Percentiles rank a stretch among this genome's conserved stretches.
phyloP scores from a whole-genome alignment of 2,797 vertebrate genomes.

The Channa striata region DNA sequence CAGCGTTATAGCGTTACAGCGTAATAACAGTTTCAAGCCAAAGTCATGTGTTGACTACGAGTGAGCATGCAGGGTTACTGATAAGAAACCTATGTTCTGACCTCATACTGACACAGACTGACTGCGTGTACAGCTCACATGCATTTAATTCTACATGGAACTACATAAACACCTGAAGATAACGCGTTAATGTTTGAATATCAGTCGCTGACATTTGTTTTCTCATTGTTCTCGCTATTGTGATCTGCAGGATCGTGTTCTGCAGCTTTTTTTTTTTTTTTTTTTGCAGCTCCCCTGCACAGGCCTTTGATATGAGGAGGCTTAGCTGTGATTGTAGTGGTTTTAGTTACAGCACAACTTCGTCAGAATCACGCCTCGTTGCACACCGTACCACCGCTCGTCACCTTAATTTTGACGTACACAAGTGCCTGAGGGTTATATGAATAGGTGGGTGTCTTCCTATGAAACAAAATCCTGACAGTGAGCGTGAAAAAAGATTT shows the following conservation, averaged over 20 bases:
- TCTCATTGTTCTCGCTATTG: background rate
- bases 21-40: background rate
- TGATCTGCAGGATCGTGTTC: background rate
- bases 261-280: conserved; percentile 8
- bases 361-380: background rate
- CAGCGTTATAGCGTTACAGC: background rate
- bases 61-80: background rate
- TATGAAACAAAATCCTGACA: background rate
- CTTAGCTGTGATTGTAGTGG: conserved; percentile 26
- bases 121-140: background rate
- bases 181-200: background rate
- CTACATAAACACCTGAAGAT: background rate
- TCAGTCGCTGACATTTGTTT: background rate
- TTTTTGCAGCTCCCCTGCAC: background rate
- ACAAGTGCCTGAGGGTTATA: background rate
- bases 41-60: background rate
- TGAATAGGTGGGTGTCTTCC: background rate
- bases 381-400: background rate
- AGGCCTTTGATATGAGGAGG: conserved; percentile 20
- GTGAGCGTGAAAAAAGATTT: background rate
- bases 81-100: conserved; percentile 4
- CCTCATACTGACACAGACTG: background rate
- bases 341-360: conserved; percentile 22
- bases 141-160: background rate
- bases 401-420: background rate